phyloP scores from a whole-genome alignment of 2,113 vertebrate genomes.

The Zootoca vivipara region DNA sequence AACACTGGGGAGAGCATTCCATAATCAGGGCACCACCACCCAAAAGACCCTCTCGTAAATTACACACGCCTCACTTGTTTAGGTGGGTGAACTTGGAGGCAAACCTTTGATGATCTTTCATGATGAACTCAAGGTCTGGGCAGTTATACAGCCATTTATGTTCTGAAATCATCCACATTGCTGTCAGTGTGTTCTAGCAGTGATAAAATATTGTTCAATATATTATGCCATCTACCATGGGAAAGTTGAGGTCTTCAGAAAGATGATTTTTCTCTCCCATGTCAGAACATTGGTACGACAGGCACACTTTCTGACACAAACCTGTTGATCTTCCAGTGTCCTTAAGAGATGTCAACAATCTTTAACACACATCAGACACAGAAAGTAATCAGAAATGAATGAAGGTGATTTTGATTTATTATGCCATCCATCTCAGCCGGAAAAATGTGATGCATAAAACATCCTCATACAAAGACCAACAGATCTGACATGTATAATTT shows the following conservation, averaged over 20 bases:
- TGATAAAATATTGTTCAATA: not conserved
- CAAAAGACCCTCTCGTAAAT: too few species aligned
- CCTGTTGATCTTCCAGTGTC: not conserved
- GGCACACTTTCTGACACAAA: not conserved
- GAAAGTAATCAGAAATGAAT: not conserved
- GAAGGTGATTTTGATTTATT: slow-evolving; percentile 24
- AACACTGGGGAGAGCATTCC: too few species aligned
- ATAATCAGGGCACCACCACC: too few species aligned
- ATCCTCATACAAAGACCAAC: slow-evolving; percentile 5
- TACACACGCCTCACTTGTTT: too few species aligned
- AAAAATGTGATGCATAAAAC: not conserved
- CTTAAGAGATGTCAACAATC: not conserved
- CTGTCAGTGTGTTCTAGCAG: not conserved
- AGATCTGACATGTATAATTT: slow-evolving; percentile 33
- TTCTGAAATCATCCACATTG: not conserved
- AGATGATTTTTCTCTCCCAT: fast-evolving
- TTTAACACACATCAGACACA: not conserved
- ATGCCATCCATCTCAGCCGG: slow-evolving; percentile 1
- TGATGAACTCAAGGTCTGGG: too few species aligned
- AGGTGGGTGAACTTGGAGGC: too few species aligned
- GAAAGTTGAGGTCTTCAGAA: not conserved
- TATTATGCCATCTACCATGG: not conserved
- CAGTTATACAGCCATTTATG: not conserved
- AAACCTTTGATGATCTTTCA: too few species aligned
- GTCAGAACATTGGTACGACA: not conserved